Base-by-base conservation (phyloP, 2,888 invertebrate species). In the Augiades crinisus region DNA sequence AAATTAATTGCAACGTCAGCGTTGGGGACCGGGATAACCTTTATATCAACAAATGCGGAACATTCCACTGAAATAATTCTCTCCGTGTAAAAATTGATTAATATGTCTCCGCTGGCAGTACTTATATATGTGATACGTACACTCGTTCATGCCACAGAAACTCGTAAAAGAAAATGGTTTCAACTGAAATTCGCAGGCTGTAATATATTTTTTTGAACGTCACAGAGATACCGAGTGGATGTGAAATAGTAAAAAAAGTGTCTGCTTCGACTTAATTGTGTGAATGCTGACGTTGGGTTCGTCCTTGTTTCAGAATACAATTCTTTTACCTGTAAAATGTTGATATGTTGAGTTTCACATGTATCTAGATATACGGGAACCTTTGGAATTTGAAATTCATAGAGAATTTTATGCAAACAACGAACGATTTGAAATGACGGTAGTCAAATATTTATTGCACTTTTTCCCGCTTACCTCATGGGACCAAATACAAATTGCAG, bases 1-100 rank as follows among this genome's bases (percentile, higher is more conserved):
- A 82, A 84, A 82, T 81, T 73, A 81, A 84, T 81, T 81, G 81
- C 84, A 80, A 70, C 75, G 82, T 84, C 81, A 82, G 78, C 80
- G 68, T 64, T 62, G 10, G 12, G 75, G 69, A 68, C 36, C 54
- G 72, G 64, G 68, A 65, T 73, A 72, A 79, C 78, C 80, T 82
- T 81, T 82, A 76, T 81, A 50, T 70, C 71, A 66, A 68, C 55
- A 30, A 53, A 64, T 62, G 21, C 19, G 19, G 31, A 21, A 33
- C 13, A 38, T 13, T 24, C 22, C 34, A 10, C 71, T 71, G 62
- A 78, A 83, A 81, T 78, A 82, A 81, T 78, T 72, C 74, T 72
- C 73, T 71, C 72, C 75, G 66, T 77, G 78, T 78, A 78, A 81
- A 84, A 84, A 83, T 81, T 84, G 79, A 84, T 85, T 83, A 83